Evolutionary conservation across 2,888 invertebrate genomes (phyloP), one percentile per base, ranked within the genome.

Genomic region (Drosophila barbarae): DNA sequence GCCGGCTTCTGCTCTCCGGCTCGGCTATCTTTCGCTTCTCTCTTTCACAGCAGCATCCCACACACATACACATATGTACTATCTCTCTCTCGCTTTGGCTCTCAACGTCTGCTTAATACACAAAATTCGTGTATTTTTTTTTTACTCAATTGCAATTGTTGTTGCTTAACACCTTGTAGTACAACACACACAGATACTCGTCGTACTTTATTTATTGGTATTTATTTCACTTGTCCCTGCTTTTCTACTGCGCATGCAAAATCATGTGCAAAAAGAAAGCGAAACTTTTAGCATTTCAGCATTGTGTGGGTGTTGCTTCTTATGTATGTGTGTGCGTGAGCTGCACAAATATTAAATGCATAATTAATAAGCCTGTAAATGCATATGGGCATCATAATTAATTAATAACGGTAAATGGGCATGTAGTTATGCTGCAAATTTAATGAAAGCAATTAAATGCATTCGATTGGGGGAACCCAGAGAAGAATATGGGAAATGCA

Each of bases 241-340:
- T 51, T 71, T 69, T 59, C 83, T 80, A 77, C 77, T 86, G 83
- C 86, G 83, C 86, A 86, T 77, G 77, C 76, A 84, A 85, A 85
- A 84, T 82, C 32, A 52, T 84, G 76, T 73, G 83, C 77, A 86
- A 86, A 84, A 85, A 82, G 86, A 84, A 84, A 84, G 83, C 83
- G 83, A 84, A 84, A 86, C 64, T 77, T 79, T 72, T 73, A 73
- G 73, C 70, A 49, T 52, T 54, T 49, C 6, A 28, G 56, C 51
- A 21, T 36, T 52, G 35, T 35, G 36, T 26, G 50, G 50, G 53
- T 55, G 54, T 30, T 47, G 41, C 12, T 21, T 44, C 28, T 21
- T 23, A 9, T 38, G n/a, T 26, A 13, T 28, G 41, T 63, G 50
- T 18, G 18, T 30, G 50, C n/a, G 39, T 44, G 10, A 21, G 51